phyloP scores from a whole-genome alignment of 1,140 invertebrate genomes.

The Drosophila pachea region DNA sequence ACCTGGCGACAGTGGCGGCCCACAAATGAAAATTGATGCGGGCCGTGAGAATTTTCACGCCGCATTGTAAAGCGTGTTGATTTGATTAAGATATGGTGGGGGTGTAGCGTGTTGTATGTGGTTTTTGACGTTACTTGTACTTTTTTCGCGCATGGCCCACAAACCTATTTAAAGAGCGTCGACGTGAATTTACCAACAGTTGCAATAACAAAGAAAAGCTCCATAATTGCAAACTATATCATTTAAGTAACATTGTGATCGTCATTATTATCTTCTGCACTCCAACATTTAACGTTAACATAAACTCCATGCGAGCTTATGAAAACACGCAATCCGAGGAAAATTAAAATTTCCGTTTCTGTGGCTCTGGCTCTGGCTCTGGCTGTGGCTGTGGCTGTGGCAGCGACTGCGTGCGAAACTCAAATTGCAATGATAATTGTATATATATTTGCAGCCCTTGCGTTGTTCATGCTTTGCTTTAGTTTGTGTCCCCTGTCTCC shows the following conservation, averaged over 20 bases:
- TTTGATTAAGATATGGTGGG: constrained; percentile 54
- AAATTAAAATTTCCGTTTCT: constrained; percentile 70
- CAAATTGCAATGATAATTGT: constrained; percentile 64
- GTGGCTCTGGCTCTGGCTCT: too few species aligned
- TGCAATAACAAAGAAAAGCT: constrained; percentile 17
- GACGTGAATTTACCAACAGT: constrained; percentile 25
- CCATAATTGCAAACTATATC: constrained; percentile 21
- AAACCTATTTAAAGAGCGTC: constrained; percentile 61
- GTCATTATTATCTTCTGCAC: constrained; percentile 41
- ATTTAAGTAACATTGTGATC: constrained; percentile 16
- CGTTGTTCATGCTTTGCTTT: constrained; percentile 32
- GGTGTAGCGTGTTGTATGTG: neutral
- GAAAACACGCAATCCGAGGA: constrained; percentile 46
- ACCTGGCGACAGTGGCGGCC: constrained; percentile 26
- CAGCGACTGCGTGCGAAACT: constrained; percentile 36
- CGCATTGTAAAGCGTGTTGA: constrained; percentile 66
- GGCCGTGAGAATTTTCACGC: constrained; percentile 66
- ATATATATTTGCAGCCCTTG: constrained; percentile 40
- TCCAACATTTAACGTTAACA: constrained; percentile 33
- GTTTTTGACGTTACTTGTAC: constrained; percentile 4
- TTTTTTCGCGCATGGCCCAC: constrained; percentile 40
- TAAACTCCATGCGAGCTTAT: constrained; percentile 39
- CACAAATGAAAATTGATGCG: constrained; percentile 65
- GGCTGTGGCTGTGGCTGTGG: too few species aligned
- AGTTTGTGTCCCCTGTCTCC: constrained; percentile 16